Evolutionary conservation across 2,888 invertebrate genomes (phyloP).

Genomic region (Halocaridina rubra): DNA sequence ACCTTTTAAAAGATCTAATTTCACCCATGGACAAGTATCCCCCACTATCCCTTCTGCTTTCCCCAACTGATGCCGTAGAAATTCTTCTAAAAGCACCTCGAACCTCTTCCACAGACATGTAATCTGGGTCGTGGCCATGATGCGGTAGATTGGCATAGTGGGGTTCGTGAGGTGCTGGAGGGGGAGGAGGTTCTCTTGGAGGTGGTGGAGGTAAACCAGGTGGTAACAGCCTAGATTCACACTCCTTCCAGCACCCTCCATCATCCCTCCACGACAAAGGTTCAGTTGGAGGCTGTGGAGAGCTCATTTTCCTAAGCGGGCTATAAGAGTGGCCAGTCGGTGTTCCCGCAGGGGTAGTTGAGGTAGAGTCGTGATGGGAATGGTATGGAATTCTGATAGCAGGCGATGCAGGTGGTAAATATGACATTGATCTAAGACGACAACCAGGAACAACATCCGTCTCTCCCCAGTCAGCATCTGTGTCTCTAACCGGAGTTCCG

Average conservation of each 20-base stretch:
- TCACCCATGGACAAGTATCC: slow-evolving; percentile 63
- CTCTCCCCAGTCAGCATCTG: slow-evolving; percentile 36
- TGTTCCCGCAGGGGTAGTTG: slow-evolving; percentile 54
- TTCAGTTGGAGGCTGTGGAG: slow-evolving; percentile 38
- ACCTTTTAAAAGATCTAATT: slow-evolving; percentile 41
- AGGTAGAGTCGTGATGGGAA: slow-evolving; percentile 44
- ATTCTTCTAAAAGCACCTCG: slow-evolving; percentile 56
- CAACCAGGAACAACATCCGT: slow-evolving; percentile 31
- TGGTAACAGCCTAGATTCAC: slow-evolving; percentile 33
- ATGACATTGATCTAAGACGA: slow-evolving; percentile 53
- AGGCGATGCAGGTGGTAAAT: slow-evolving; percentile 54
- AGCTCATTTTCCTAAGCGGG: slow-evolving; percentile 39
- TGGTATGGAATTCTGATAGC: slow-evolving; percentile 58
- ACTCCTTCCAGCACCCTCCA: slow-evolving; percentile 45
- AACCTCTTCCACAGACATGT: slow-evolving; percentile 63
- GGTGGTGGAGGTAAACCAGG: slow-evolving; percentile 19
- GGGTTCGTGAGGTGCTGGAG: slow-evolving; percentile 53
- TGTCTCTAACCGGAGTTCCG: slow-evolving; percentile 25
- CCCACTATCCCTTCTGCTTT: slow-evolving; percentile 33
- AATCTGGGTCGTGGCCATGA: slow-evolving; percentile 59
- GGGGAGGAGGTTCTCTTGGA: slow-evolving; percentile 49
- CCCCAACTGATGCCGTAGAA: slow-evolving; percentile 33
- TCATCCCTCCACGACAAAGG: slow-evolving; percentile 29
- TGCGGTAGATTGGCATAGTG: slow-evolving; percentile 63
- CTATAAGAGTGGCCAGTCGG: slow-evolving; percentile 45